Evolutionary conservation across 2,113 vertebrate species (phyloP).

Genomic region (Poicephalus gulielmi): DNA sequence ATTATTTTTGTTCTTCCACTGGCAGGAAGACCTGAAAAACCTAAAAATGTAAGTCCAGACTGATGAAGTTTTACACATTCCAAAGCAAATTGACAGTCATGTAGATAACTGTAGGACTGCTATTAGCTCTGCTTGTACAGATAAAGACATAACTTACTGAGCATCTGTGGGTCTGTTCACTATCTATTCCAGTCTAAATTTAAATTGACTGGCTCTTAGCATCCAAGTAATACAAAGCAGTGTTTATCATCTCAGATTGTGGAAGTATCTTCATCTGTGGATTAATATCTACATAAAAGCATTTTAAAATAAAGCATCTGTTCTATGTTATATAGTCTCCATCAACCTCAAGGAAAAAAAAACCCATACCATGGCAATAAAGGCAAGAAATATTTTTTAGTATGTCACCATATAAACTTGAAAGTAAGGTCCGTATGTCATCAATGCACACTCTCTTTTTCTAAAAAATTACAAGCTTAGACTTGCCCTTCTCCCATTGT

Average conservation of each 20-base stretch:
- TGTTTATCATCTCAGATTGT: not conserved
- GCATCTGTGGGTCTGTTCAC: not conserved
- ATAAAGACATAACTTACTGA: not conserved
- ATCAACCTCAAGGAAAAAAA: not conserved
- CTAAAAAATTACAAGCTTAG: not conserved
- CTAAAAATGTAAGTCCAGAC: not conserved
- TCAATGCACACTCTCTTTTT: not conserved
- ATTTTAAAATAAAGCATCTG: not conserved
- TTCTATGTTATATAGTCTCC: not conserved
- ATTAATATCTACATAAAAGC: not conserved
- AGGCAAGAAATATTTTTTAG: not conserved
- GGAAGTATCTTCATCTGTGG: not conserved
- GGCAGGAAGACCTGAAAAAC: not conserved
- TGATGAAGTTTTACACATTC: not conserved
- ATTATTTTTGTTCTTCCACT: not conserved
- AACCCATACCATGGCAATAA: not conserved
- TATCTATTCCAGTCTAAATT: not conserved
- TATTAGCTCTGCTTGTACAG: not conserved
- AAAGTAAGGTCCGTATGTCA: not conserved
- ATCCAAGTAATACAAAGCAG: not conserved
- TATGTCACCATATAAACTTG: not conserved
- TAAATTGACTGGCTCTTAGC: not conserved
- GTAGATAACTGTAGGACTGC: not conserved
- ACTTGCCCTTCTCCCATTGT: not conserved
- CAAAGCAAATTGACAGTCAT: not conserved